Evolutionary conservation across 2,888 invertebrate genomes (phyloP).

Genomic region (Drosophila emarginata): DNA sequence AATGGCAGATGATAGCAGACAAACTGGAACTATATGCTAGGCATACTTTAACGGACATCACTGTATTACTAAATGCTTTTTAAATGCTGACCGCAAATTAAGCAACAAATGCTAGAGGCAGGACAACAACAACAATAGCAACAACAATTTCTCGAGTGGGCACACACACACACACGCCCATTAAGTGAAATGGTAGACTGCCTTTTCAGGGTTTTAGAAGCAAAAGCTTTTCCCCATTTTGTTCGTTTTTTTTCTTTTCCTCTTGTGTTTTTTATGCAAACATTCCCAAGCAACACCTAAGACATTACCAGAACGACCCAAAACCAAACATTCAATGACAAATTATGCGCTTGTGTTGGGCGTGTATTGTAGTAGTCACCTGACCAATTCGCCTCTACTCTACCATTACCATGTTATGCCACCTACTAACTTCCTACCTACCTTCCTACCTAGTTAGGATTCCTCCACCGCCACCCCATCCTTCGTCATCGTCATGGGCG

Average conservation of each 20-base stretch:
- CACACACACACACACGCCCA: constrained; percentile 43
- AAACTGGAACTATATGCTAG: constrained; percentile 3
- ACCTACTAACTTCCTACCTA: constrained; percentile 56
- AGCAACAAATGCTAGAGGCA: constrained; percentile 58
- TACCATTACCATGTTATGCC: constrained; percentile 63
- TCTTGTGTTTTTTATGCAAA: constrained; percentile 50
- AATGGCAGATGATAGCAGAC: constrained; percentile 36
- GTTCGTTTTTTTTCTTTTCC: too few species aligned
- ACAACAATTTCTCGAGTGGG: constrained; percentile 53
- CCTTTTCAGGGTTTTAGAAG: constrained; percentile 30
- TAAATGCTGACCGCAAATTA: constrained; percentile 64
- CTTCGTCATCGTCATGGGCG: constrained; percentile 60
- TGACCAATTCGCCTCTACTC: constrained; percentile 37
- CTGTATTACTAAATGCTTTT: constrained; percentile 68
- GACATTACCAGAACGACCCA: constrained; percentile 58
- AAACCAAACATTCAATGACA: constrained; percentile 78
- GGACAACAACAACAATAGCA: constrained; percentile 3
- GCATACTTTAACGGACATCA: constrained; percentile 45
- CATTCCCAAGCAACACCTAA: constrained; percentile 63
- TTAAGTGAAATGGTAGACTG: constrained; percentile 41
- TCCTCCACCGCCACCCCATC: constrained; percentile 22
- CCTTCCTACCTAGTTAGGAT: constrained; percentile 10
- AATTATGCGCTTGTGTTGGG: constrained; percentile 69
- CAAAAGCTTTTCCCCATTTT: constrained; percentile 2
- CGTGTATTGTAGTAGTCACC: constrained; percentile 44